Base-by-base conservation (phyloP, 2,113 vertebrate genomes). In the Platichthys stellatus region DNA sequence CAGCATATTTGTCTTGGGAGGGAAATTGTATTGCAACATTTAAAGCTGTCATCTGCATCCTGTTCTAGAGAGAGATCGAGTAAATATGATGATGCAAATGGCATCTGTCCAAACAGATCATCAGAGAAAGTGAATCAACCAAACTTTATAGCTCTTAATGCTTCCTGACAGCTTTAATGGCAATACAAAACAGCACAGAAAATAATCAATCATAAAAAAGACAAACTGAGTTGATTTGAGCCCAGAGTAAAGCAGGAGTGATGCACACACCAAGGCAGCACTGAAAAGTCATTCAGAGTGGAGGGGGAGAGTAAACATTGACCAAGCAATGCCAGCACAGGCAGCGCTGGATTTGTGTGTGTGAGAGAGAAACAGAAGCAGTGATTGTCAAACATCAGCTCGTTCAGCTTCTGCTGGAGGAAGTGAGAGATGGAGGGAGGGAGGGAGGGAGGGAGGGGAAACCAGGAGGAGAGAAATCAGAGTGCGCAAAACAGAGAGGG, bases 311-410 rank as follows among this genome's bases (percentile, higher is more conserved):
- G 83, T 86, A 78, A 89, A 91, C 88, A 93, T 74, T 87, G 88
- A 86, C 72, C 84, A 93, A 92, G 91, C 90, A 88, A 84, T 87
- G 81, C 86, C 89, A 88, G 84, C 53, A 57, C 83, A 87, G 74
- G 76, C 82, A 86, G 91, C 86, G 73, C 86, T 85, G 84, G 74
- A 75, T 76, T 69, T 54, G 59, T 79, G 76, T 79, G 76, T 78
- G 82, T 85, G 74, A 65, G 74, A 64, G 85, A 80, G 72, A 86
- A 79, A 85, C 83, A 89, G 80, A 92, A 90, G 90, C 87, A 66
- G 93, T 92, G 93, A 88, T 86, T 90, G 90, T 92, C 91, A 93
- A 90, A 93, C 85, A 90, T 90, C 83, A 86, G 85, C 88, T 87
- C 76, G 86, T 90, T 84, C 85, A 87, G 83, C 88, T 88, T 81